phyloP scores from a whole-genome alignment of 2,888 invertebrate species.

The Eurytoma adleriae region DNA sequence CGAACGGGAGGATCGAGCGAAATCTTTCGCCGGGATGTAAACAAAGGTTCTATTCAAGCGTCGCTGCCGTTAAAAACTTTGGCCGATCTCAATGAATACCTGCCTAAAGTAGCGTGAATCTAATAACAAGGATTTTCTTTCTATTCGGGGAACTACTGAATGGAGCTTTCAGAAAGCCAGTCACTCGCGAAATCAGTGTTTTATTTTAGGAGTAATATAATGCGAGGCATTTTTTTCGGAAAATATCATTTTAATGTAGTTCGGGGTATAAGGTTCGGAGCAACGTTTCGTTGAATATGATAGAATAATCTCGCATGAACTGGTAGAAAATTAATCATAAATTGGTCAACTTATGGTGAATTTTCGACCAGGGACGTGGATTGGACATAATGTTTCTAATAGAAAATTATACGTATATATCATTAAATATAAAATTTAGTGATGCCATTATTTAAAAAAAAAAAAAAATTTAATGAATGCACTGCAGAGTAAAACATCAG shows the following conservation, averaged over 20 bases:
- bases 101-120: constrained; percentile 38
- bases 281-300: background rate
- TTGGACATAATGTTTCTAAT: no score
- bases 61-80: constrained; percentile 21
- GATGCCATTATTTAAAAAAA: no score
- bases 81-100: constrained; percentile 21
- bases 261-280: background rate
- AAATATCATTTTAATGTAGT: constrained; percentile 21
- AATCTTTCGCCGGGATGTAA: constrained; percentile 54
- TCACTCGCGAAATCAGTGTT: constrained; percentile 27
- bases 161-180: constrained; percentile 6
- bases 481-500: no score
- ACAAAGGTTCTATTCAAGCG: constrained; percentile 52
- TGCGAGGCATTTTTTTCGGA: background rate
- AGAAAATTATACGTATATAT: no score
- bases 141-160: background rate
- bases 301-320: no score
- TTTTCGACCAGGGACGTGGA: no score
- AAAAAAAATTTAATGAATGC: no score
- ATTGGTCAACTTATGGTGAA: no score
- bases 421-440: no score
- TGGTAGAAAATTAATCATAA: no score
- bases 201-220: constrained; percentile 18
- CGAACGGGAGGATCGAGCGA: constrained; percentile 57
- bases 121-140: constrained; percentile 32